Evolutionary conservation across 2,113 vertebrate genomes (phyloP).

Genomic region (Hymenochirus boettgeri): DNA sequence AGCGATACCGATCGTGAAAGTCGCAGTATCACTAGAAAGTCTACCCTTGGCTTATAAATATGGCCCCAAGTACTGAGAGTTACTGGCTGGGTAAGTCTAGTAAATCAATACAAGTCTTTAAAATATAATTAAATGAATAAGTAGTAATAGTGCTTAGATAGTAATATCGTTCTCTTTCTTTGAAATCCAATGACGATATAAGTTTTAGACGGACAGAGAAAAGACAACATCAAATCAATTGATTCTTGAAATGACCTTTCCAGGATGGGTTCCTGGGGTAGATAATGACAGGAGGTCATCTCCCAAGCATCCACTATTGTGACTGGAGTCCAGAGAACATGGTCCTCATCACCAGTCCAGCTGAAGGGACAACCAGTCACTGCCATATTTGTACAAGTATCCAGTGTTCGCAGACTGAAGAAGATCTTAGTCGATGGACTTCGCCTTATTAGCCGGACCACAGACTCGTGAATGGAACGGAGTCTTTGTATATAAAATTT

Average conservation of each 20-base stretch:
- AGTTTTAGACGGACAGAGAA: constrained; percentile 46
- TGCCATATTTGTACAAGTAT: constrained; percentile 37
- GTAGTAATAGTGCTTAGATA: too few relatives aligned
- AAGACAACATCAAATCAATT: constrained; percentile 45
- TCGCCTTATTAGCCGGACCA: constrained; percentile 35
- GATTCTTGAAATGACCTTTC: constrained; percentile 45
- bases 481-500: constrained; percentile 25
- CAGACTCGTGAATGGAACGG: constrained; percentile 29
- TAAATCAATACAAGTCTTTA: too few relatives aligned
- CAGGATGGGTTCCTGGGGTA: constrained; percentile 26
- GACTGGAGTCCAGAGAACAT: constrained; percentile 45
- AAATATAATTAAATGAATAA: too few relatives aligned
- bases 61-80: too few relatives aligned
- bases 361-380: constrained; percentile 49
- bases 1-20: too few relatives aligned
- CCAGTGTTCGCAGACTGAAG: constrained; percentile 45
- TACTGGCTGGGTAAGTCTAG: too few relatives aligned
- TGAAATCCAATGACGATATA: too few relatives aligned
- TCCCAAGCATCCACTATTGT: constrained; percentile 48
- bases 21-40: too few relatives aligned
- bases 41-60: too few relatives aligned
- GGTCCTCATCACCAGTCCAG: constrained; percentile 40
- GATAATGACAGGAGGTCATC: constrained; percentile 50
- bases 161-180: too few relatives aligned
- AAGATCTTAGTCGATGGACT: constrained; percentile 31